phyloP scores from a whole-genome alignment of 2,113 vertebrate species.

The Pavo muticus region DNA sequence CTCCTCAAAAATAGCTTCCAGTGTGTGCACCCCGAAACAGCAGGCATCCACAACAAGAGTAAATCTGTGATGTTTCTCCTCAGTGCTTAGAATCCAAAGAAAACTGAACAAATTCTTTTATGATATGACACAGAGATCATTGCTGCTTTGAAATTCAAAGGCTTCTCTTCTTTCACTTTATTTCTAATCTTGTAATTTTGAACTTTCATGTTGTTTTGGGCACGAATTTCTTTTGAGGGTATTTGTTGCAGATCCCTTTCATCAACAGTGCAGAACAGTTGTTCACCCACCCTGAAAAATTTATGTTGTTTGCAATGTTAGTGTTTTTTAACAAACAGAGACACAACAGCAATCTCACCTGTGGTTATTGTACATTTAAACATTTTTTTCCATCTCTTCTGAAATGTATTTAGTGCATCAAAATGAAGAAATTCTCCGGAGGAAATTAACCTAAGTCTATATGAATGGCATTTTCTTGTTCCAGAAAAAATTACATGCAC shows the following conservation, averaged over 20 bases:
- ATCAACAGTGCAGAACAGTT: background rate
- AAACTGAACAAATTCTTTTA: background rate
- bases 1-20: background rate
- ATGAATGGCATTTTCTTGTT: background rate
- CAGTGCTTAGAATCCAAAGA: background rate
- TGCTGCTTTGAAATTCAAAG: conserved; percentile 60
- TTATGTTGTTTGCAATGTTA: background rate
- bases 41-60: background rate
- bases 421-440: background rate
- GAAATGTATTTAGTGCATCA: background rate
- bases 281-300: conserved; percentile 20
- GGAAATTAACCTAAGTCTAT: background rate
- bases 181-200: background rate
- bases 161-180: conserved; percentile 9
- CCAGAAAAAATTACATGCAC: background rate
- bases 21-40: background rate
- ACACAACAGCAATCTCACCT: background rate
- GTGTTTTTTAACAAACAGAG: background rate
- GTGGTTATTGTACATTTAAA: background rate
- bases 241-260: conserved; percentile 27
- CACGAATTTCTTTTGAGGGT: background rate
- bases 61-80: background rate
- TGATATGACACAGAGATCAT: background rate
- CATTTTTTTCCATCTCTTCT: background rate
- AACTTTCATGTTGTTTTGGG: conserved; percentile 31